These are phyloP conservation scores for Gila orcuttii DNA, from an alignment of 2,113 vertebrate genomes.

Conservation along the genomic window DNA sequence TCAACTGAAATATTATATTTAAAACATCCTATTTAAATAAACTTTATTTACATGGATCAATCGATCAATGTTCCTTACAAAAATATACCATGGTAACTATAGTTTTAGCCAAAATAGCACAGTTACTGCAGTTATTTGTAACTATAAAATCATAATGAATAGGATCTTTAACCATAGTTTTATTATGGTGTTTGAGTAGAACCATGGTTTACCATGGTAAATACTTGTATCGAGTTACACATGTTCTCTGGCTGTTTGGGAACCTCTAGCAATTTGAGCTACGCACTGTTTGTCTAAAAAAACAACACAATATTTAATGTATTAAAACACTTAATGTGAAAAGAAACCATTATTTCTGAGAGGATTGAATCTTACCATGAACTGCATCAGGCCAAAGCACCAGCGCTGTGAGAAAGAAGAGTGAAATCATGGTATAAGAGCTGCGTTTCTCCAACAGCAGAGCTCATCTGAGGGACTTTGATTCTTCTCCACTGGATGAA, in stretches of 20 bases:
- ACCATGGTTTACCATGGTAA: not conserved
- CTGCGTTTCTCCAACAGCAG: not conserved
- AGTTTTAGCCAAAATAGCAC: not conserved
- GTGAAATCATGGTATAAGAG: conserved; percentile 31
- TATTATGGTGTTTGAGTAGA: not conserved
- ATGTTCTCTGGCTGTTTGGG: not conserved
- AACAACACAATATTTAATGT: not conserved
- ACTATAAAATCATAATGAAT: not conserved
- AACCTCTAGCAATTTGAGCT: not conserved
- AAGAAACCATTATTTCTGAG: not conserved
- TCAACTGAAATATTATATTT: not conserved
- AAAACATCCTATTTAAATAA: not conserved
- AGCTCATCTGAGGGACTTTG: conserved; percentile 41
- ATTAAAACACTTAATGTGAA: too few species aligned
- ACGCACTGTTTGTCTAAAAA: not conserved
- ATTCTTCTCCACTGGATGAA: not conserved
- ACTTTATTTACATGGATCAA: not conserved
- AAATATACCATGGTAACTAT: not conserved
- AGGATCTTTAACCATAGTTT: not conserved
- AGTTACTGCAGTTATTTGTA: not conserved
- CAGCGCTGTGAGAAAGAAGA: conserved; percentile 39
- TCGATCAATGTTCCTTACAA: not conserved
- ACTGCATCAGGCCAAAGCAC: not conserved
- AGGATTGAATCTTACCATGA: conserved; percentile 43
- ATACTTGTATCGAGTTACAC: not conserved